These are phyloP conservation scores for Panthera tigris DNA, from an alignment of 2,113 vertebrate genomes.

Conservation along the genomic window DNA sequence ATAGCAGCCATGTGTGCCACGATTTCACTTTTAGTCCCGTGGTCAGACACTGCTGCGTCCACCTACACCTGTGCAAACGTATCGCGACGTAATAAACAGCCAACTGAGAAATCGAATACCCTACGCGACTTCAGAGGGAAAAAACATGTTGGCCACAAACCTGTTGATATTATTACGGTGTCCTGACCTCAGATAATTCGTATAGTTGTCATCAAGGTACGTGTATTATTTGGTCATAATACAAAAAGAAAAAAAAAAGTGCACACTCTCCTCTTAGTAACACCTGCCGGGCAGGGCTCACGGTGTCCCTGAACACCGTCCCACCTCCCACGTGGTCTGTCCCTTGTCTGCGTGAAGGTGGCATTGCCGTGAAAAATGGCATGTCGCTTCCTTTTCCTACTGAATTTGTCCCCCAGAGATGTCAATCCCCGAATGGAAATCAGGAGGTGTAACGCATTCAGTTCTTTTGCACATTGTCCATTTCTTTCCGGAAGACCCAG, in stretches of 20 bases:
- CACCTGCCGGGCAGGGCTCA: neutral
- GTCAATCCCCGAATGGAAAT: neutral
- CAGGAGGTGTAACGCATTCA: too few relatives aligned
- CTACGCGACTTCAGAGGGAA: neutral
- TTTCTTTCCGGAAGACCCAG: neutral
- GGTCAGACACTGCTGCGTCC: neutral
- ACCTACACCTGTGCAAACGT: neutral
- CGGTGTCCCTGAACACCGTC: accelerated
- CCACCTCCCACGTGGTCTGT: accelerated
- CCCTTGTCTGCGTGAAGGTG: too few relatives aligned
- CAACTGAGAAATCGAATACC: neutral
- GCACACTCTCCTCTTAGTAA: neutral
- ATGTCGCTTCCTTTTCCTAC: neutral
- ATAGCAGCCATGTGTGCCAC: too few relatives aligned
- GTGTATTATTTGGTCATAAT: too few relatives aligned
- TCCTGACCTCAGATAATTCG: neutral
- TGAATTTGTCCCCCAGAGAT: too few relatives aligned
- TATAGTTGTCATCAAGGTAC: neutral
- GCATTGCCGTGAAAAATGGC: accelerated
- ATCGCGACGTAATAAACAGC: too few relatives aligned
- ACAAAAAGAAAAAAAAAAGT: too few relatives aligned
- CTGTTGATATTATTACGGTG: neutral
- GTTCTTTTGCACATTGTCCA: accelerated
- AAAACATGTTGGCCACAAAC: too few relatives aligned
- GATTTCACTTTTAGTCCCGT: too few relatives aligned